Evolutionary conservation across 2,888 invertebrate genomes (phyloP).

Genomic region (Exocentrus adspersus): DNA sequence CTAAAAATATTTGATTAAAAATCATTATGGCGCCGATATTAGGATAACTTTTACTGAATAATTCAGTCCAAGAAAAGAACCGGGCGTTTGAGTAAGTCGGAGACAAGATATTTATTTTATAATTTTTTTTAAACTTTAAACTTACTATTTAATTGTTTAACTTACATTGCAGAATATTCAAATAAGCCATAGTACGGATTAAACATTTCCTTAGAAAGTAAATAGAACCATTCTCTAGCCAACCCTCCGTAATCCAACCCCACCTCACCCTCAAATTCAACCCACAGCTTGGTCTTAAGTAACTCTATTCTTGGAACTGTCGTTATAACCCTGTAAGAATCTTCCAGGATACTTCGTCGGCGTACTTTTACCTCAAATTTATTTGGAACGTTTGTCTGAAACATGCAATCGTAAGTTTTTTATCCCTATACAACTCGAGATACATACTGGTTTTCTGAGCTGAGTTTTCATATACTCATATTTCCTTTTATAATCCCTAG

Average conservation of each 20-base stretch:
- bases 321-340: conserved; percentile 95
- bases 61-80: no score
- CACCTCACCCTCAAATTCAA: conserved; percentile 98
- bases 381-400: conserved; percentile 92
- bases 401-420: conserved; percentile 30
- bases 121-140: conserved; percentile 1
- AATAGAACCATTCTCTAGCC: conserved; percentile 98
- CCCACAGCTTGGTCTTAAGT: conserved; percentile 97
- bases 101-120: no score
- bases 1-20: conserved; percentile 64
- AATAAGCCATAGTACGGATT: conserved; percentile 99
- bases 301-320: conserved; percentile 90
- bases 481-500: conserved; percentile 97
- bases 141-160: conserved; percentile 41
- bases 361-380: conserved; percentile 97
- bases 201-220: conserved; percentile 99
- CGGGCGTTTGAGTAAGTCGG: no score
- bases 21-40: no score
- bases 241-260: conserved; percentile 97
- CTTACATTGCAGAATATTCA: conserved; percentile 98
- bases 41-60: no score
- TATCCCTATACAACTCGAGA: no score
- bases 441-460: conserved; percentile 88
- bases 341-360: conserved; percentile 92
- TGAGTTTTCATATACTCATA: conserved; percentile 98